These are phyloP conservation scores for Tribolium castaneum DNA, from an alignment of 1,140 invertebrate genomes.

Conservation along the genomic window DNA sequence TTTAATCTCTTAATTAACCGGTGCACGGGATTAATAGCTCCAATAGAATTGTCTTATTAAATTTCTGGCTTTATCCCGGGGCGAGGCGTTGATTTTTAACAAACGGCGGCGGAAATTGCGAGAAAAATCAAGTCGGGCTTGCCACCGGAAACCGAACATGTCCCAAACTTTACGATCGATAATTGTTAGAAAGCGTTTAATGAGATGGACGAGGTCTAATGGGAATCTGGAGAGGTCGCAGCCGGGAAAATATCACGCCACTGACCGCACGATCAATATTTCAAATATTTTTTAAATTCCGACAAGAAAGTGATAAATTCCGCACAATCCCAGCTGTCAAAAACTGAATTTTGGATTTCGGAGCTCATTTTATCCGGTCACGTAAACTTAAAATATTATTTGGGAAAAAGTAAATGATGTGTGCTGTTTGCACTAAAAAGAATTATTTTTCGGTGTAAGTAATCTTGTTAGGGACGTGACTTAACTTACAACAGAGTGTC, in stretches of 20 bases:
- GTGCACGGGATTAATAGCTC: background rate
- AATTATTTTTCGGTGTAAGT: background rate
- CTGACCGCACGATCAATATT: conserved; percentile 14
- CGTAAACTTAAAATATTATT: background rate
- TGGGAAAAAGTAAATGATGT: background rate
- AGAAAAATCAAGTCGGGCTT: background rate
- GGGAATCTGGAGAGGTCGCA: conserved; percentile 1
- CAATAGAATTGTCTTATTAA: background rate
- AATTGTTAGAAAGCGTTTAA: background rate
- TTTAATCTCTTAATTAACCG: conserved; percentile 11
- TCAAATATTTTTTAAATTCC: conserved; percentile 19
- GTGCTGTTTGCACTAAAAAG: background rate
- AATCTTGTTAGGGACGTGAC: conserved; percentile 9
- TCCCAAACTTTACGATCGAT: background rate
- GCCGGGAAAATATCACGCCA: conserved; percentile 13
- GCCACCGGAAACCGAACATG: background rate
- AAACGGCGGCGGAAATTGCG: background rate
- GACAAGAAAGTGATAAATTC: conserved; percentile 18
- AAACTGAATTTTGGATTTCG: conserved; percentile 1
- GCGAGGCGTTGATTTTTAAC: background rate
- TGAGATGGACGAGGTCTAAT: background rate
- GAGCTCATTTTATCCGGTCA: conserved; percentile 1
- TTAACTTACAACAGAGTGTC: background rate
- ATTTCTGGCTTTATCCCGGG: background rate
- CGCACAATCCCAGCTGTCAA: conserved; percentile 17